Evolutionary conservation across 2,888 invertebrate species (phyloP).

Genomic region (Lasius fuliginosus): DNA sequence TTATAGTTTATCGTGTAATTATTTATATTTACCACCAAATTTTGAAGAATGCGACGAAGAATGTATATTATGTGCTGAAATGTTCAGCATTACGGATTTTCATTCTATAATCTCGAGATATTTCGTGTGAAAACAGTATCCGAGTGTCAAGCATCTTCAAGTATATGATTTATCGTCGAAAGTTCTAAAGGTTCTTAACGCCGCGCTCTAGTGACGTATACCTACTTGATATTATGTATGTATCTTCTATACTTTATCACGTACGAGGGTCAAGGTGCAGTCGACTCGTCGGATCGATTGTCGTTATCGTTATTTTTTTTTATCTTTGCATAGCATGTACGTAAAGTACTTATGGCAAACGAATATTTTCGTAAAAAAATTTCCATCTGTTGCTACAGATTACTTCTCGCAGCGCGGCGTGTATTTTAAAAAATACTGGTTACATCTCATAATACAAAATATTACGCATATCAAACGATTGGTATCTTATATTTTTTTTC

Average conservation of each 20-base stretch:
- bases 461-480: background rate
- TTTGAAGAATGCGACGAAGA: background rate
- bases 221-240: slow-evolving; percentile 47
- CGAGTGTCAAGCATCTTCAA: background rate
- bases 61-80: background rate
- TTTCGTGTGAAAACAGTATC: background rate
- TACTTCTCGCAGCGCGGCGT: background rate
- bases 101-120: slow-evolving; percentile 2
- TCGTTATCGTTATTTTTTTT: slow-evolving; percentile 51
- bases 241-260: background rate
- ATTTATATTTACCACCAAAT: background rate
- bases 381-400: background rate
- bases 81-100: background rate
- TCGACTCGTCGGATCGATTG: slow-evolving; percentile 41
- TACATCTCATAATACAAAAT: background rate
- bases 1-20: background rate
- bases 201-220: background rate
- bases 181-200: background rate
- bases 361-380: background rate
- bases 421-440: background rate
- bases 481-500: background rate
- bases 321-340: background rate
- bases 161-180: background rate
- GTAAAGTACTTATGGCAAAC: slow-evolving; percentile 2
- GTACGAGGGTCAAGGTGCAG: slow-evolving; percentile 58